Evolutionary conservation across 2,113 vertebrate genomes (phyloP).

Genomic region (Actinemys pallida): DNA sequence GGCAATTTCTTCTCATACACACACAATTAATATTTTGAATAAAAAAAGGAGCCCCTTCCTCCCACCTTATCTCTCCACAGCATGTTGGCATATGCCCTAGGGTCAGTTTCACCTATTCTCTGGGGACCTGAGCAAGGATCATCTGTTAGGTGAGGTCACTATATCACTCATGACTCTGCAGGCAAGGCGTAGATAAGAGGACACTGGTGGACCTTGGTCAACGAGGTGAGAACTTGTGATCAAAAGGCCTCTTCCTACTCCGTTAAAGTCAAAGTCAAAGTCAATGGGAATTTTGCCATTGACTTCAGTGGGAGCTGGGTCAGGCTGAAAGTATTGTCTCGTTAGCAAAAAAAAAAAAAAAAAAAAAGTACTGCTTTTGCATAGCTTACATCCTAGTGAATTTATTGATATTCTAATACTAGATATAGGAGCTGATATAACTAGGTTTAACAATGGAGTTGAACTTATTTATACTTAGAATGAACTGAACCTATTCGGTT

Average conservation of each 20-base stretch:
- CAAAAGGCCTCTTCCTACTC: neutral
- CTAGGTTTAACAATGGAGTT: neutral
- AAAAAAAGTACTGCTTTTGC: neutral
- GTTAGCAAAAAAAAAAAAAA: neutral
- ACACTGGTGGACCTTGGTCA: neutral
- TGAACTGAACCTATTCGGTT: neutral
- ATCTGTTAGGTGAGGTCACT: neutral
- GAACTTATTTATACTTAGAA: neutral
- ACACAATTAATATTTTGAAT: neutral
- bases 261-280: neutral
- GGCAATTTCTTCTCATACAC: neutral
- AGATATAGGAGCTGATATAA: neutral
- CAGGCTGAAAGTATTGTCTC: neutral
- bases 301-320: constrained; percentile 1
- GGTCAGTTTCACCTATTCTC: neutral
- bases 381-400: neutral
- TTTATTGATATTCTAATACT: neutral
- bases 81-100: neutral
- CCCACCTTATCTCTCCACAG: neutral
- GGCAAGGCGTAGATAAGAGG: neutral
- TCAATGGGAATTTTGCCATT: constrained; percentile 17
- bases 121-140: neutral
- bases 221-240: neutral
- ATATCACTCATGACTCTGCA: neutral
- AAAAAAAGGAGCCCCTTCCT: neutral